Evolutionary conservation across 2,797 vertebrate genomes (phyloP), one percentile per base, ranked within the genome.

Genomic region (Buceros bicornis): DNA sequence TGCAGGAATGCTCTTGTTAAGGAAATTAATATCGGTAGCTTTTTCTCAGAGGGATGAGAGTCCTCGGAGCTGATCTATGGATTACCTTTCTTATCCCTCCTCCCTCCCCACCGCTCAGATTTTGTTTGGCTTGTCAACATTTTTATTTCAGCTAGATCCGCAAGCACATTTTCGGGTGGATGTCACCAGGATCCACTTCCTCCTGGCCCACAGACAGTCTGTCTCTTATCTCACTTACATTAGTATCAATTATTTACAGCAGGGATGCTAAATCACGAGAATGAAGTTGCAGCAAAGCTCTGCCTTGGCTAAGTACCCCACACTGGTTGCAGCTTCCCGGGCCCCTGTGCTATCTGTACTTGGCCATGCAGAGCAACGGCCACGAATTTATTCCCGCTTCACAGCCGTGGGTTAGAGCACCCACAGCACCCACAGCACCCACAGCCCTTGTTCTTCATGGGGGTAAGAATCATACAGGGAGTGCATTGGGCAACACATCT

Each of bases 151-250:
- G 83, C 81, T 8, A 78, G 87, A 95, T 66, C 94, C 15, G 2
- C 92, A 95, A 95, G 93, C 43, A 11, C 87, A 82, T 89, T 90
- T 96, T 88, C 6, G 20, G 90, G 95, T 96, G 94, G 92, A 92
- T 94, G 92, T 93, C 87, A 95, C 95, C 81, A 77, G 78, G 88
- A 96, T 93, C 86, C 86, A 89, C 90, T 95, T 93, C 96, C 93
- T 91, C 31, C n/a, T 35, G 4, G 10, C 64, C 88, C 76, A 93
- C 93, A 96, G 96, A 95, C 97, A 90, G 95, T 11, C 94, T 86
- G 37, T 94, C 96, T 96, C 97, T 92, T 92, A 85, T 95, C 92
- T 97, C 95, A 90, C 87, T 76, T 51, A 74, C 96, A 85, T 96
- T 92, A 80, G 95, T 95, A 83, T 91, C 90, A 87, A 80, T 93